Base-by-base conservation (phyloP, 2,113 vertebrate genomes). In the Capra hircus region DNA sequence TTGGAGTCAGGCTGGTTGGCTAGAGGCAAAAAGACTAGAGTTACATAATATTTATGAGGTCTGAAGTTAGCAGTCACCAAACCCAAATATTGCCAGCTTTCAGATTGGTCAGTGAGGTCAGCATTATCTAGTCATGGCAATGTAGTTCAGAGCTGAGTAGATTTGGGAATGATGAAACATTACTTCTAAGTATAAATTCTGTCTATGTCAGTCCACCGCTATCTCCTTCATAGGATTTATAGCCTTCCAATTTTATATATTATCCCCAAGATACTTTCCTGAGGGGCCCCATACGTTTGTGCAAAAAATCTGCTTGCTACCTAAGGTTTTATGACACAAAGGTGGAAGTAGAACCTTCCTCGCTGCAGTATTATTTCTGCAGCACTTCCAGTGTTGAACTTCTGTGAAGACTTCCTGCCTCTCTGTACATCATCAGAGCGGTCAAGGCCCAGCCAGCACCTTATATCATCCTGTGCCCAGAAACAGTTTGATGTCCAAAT, bases 41-140 rank as follows among this genome's bases (percentile, higher is more conserved):
- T 95, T 96, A 95, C 91, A 77, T 95, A 95, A 92, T 96, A 91
- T 91, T 91, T 93, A 91, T 94, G 95, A 96, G 85, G 33, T 93
- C 78, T 92, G 67, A 93, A 97, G 77, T 87, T 95, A 92, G 60
- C 48, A 81, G 43, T 88, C 52, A 93, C 83, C 48, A 71, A 96
- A 81, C 52, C n/a, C 80, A 98, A 95, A 88, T 88, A 91, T 23
- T 57, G 59, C 86, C 83, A n/a, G n/a, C 45, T 90, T 97, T 84
- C 59, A 78, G 82, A 86, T 92, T 90, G 55, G 30, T 90, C 55
- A 23, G 16, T 50, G 84, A 55, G 19, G 21, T 60, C 48, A 82
- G 59, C 19, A 21, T 78, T 84, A 53, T 80, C 36, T 84, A 45
- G 27, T 93, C 60, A 36, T 40, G 21, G 25, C 92, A 40, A 0